These are phyloP conservation scores for Nemapogon koenigi DNA, from an alignment of 2,888 invertebrate species.

Conservation along the genomic window DNA sequence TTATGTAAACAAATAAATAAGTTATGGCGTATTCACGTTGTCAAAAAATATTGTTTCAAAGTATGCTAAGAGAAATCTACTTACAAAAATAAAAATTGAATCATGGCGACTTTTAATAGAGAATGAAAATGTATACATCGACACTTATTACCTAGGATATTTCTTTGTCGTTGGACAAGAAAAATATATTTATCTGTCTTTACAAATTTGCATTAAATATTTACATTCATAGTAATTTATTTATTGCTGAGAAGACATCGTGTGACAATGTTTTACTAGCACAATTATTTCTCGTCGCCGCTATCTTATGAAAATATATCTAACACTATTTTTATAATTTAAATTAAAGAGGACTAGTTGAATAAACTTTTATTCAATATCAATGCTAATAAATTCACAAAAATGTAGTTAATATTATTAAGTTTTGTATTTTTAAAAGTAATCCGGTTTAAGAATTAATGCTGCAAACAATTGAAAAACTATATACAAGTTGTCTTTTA, in stretches of 20 bases:
- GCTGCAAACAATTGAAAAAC: too few relatives aligned
- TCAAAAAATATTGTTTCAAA: too few relatives aligned
- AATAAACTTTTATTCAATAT: too few relatives aligned
- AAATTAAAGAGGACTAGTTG: slow-evolving; percentile 57
- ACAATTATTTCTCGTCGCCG: slow-evolving; percentile 35
- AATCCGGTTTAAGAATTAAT: too few relatives aligned
- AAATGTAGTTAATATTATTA: too few relatives aligned
- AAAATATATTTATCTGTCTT: slow-evolving; percentile 57
- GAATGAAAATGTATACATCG: too few relatives aligned
- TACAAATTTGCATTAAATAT: slow-evolving; percentile 50
- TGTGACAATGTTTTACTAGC: slow-evolving; percentile 43
- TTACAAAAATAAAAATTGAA: too few relatives aligned
- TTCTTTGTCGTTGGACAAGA: slow-evolving; percentile 32
- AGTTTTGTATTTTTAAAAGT: too few relatives aligned
- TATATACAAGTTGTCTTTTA: slow-evolving; percentile 7
- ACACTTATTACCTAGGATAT: not conserved
- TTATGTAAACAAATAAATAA: not conserved
- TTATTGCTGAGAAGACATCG: slow-evolving; percentile 58
- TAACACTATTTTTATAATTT: slow-evolving; percentile 41
- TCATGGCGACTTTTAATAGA: too few relatives aligned
- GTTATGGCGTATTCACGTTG: too few relatives aligned
- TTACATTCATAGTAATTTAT: slow-evolving; percentile 50
- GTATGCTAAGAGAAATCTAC: too few relatives aligned
- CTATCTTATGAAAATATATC: slow-evolving; percentile 43
- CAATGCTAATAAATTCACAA: too few relatives aligned